Percentiles rank a stretch among this genome's conserved stretches.
phyloP scores from a whole-genome alignment of 2,797 vertebrate species.

The Rhynchonycteris naso region DNA sequence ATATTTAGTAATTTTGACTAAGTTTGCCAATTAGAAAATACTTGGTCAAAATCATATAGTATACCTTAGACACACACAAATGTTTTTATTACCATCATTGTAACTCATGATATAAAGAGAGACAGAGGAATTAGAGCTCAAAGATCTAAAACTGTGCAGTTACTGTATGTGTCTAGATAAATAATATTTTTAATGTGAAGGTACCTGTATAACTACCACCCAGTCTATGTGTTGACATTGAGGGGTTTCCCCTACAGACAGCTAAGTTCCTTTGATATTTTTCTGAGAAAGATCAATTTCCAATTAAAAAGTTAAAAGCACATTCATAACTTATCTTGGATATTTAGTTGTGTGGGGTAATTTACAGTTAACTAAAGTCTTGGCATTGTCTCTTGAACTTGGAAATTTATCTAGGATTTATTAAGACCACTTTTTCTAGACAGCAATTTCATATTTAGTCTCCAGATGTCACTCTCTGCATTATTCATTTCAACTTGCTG shows the following conservation, averaged over 20 bases:
- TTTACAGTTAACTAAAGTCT: background rate
- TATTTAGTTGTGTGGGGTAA: background rate
- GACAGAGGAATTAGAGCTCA: background rate
- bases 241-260: background rate
- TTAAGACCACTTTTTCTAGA: background rate
- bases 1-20: background rate
- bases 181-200: background rate
- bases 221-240: background rate
- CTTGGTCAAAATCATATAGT: background rate
- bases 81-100: background rate
- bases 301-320: background rate
- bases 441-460: constrained; percentile 67
- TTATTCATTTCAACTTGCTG: constrained; percentile 32
- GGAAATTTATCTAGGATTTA: background rate
- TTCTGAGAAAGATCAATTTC: background rate
- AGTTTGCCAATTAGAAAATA: background rate
- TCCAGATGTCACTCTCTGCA: constrained; percentile 75
- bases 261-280: background rate
- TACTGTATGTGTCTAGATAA: background rate
- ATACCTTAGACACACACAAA: background rate
- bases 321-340: background rate
- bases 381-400: background rate
- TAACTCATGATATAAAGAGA: background rate
- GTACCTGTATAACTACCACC: background rate
- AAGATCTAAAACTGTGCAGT: background rate